phyloP scores from a whole-genome alignment of 2,888 invertebrate species.

The Oligia strigilis region DNA sequence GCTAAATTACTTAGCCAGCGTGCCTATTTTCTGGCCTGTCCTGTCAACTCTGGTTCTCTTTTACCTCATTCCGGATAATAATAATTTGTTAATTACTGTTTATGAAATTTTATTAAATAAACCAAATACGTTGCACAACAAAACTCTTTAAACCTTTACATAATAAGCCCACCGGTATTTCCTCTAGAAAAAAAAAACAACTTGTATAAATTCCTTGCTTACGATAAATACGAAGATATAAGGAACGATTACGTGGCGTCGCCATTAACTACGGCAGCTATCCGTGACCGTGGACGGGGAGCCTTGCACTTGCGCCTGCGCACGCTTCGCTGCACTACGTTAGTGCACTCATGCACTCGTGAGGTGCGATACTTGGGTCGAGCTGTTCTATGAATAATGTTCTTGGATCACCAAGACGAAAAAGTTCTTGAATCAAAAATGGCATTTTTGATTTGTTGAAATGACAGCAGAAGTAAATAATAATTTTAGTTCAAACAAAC shows the following conservation, averaged over 20 bases:
- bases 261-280: conserved; percentile 50
- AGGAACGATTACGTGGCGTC: conserved; percentile 56
- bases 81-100: not conserved
- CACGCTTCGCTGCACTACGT: conserved; percentile 46
- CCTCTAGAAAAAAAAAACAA: conserved; percentile 33
- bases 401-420: not conserved
- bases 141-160: conserved; percentile 21
- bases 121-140: conserved; percentile 11
- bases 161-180: conserved; percentile 30
- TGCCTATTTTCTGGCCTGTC: not conserved
- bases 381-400: not conserved
- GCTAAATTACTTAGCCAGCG: not conserved
- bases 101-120: not conserved
- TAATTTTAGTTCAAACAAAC: too few relatives aligned
- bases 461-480: not conserved
- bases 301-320: conserved; percentile 63
- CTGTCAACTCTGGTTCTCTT: not conserved
- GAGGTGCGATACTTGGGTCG: conserved; percentile 16
- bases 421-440: not conserved
- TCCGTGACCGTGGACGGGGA: conserved; percentile 59
- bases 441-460: not conserved
- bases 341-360: conserved; percentile 36
- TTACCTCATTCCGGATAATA: not conserved
- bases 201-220: conserved; percentile 49
- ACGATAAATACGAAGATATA: conserved; percentile 58